Percentiles rank a stretch among this genome's conserved stretches.
Conservation (phyloP, 2,113 vertebrate genomes). For the Thymallus thymallus region DNA sequence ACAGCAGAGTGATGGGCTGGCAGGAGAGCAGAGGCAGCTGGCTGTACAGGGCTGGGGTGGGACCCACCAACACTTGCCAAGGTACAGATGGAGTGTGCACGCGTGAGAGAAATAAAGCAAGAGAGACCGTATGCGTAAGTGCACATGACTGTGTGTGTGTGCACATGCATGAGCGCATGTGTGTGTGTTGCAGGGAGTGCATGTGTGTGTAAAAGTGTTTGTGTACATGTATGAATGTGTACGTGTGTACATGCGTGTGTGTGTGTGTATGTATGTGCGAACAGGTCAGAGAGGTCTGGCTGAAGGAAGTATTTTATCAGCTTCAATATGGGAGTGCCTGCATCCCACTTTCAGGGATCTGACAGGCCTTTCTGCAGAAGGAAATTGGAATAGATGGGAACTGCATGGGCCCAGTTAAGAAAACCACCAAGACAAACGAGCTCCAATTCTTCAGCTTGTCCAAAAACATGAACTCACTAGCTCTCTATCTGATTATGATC, state of each 20-base stretch:
- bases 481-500: neutral
- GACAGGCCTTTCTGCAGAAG: constrained; percentile 44
- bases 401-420: constrained; percentile 36
- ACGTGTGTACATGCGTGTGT: constrained; percentile 10
- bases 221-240: neutral
- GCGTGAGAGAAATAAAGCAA: neutral
- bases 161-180: neutral
- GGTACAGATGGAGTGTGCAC: constrained; percentile 39
- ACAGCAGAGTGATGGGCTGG: constrained; percentile 51
- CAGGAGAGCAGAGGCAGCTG: constrained; percentile 41
- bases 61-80: constrained; percentile 38
- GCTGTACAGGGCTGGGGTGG: constrained; percentile 34
- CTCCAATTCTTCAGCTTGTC: constrained; percentile 18
- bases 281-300: constrained; percentile 5
- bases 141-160: neutral
- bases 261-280: neutral
- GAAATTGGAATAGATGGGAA: constrained; percentile 45
- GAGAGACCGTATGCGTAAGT: neutral
- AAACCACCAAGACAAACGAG: constrained; percentile 44
- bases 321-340: constrained; percentile 19
- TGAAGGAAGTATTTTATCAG: constrained; percentile 35
- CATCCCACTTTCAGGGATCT: constrained; percentile 8
- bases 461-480: constrained; percentile 17
- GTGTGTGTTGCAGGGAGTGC: constrained; percentile 15
- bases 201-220: neutral